phyloP scores from a whole-genome alignment of 2,797 vertebrate genomes.

The Apogon hyalosoma region DNA sequence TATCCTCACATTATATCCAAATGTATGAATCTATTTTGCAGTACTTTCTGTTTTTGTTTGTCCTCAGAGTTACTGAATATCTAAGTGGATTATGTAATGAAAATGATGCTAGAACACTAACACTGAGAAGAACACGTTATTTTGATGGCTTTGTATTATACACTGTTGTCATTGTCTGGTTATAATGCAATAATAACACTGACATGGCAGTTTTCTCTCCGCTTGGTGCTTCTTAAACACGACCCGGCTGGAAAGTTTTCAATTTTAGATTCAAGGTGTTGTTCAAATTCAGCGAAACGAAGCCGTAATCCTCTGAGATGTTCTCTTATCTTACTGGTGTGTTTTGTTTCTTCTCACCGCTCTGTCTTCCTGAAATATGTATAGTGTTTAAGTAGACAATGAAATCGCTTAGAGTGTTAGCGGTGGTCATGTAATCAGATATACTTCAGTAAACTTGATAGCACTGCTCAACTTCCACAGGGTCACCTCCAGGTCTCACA shows the following conservation, averaged over 20 bases:
- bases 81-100: constrained; percentile 66
- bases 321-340: not conserved
- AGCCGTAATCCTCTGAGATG: too few species aligned
- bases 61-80: constrained; percentile 61
- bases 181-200: constrained; percentile 79
- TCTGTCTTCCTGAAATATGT: constrained; percentile 67
- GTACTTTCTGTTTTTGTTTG: constrained; percentile 53
- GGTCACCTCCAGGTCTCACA: constrained; percentile 54
- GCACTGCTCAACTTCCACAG: constrained; percentile 25
- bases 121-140: constrained; percentile 68
- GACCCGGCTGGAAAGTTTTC: constrained; percentile 8
- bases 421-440: constrained; percentile 53
- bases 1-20: constrained; percentile 51
- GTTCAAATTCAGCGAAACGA: too few species aligned
- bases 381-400: constrained; percentile 58
- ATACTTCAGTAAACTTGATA: constrained; percentile 57
- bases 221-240: constrained; percentile 27
- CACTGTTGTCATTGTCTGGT: constrained; percentile 79
- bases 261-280: too few species aligned
- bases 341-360: constrained; percentile 46
- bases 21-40: constrained; percentile 71
- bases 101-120: constrained; percentile 76
- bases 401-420: constrained; percentile 53
- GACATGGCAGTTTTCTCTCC: constrained; percentile 37
- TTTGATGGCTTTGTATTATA: constrained; percentile 78